These are phyloP conservation scores for Cottus gobio DNA, from an alignment of 2,113 vertebrate species.

Conservation along the genomic window DNA sequence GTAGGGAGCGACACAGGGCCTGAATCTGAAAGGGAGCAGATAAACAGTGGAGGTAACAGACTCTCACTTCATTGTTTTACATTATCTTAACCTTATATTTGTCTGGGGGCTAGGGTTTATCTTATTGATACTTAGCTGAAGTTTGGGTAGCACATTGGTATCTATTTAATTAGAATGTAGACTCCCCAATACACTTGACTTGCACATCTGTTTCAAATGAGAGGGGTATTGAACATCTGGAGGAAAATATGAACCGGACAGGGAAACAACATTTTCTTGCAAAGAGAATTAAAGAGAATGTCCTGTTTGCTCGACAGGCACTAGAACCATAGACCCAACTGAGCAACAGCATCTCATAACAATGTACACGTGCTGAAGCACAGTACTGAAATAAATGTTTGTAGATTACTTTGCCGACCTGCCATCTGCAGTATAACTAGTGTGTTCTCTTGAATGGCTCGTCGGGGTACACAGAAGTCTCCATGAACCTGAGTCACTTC, in stretches of 20 bases:
- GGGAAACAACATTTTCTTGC: background rate
- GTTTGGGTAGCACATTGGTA: constrained; percentile 10
- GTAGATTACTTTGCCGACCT: background rate
- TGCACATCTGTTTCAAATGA: constrained; percentile 5
- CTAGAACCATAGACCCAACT: too few species aligned
- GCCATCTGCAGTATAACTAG: background rate
- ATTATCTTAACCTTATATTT: background rate
- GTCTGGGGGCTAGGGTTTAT: background rate
- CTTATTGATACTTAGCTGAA: background rate
- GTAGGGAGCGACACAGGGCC: constrained; percentile 82
- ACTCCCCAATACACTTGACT: background rate
- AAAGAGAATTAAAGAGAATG: background rate
- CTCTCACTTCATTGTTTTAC: background rate
- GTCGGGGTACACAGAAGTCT: background rate
- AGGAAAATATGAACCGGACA: background rate
- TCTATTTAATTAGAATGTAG: background rate
- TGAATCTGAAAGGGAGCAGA: constrained; percentile 74
- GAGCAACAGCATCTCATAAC: too few species aligned
- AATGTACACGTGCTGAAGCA: background rate
- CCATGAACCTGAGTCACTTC: background rate
- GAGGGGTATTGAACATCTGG: background rate
- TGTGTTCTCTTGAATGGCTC: background rate
- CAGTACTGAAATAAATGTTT: background rate
- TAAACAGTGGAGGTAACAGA: background rate
- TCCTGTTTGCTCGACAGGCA: background rate